Evolutionary conservation across 2,888 invertebrate genomes (phyloP), one percentile per base, ranked within the genome.

Genomic region (Drosophila nr. medialis): DNA sequence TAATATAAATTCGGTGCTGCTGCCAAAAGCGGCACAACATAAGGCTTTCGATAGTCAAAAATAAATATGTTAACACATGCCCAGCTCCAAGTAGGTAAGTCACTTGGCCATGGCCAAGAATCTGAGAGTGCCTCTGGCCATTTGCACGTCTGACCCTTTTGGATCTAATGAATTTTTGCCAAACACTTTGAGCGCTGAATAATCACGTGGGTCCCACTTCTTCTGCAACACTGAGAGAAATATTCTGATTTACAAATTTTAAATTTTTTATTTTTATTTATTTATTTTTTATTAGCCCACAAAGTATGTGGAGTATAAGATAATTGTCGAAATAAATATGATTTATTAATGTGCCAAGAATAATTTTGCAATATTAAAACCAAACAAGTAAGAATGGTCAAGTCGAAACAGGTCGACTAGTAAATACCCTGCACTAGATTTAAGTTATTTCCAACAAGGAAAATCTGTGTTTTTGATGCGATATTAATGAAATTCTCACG

Each of bases 61-160:
- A 27, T 36, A 29, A 7, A 10, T 30, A 66, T 56, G 42, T 58
- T 45, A 45, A 45, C 45, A 45, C 8, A 45, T 24, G 21, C 45
- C 21, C 45, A 45, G 45, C 45, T 45, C 45, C 7, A 42, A 30
- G 11, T 29, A 18, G 49, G 49, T 30, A 42, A 24, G 27, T 50
- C 55, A 49, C 10, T 48, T 63, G 53, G 53, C 29, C 51, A 42
- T 67, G 77, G 65, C 64, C 64, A 67, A 76, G 70, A 64, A 70
- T 64, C 63, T 49, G 61, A 15, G 21, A 45, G 49, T 71, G 59
- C 36, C 61, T 62, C 45, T 61, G 58, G 70, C 62, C 36, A 77
- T 78, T 81, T 59, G 77, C 87, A 86, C 89, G 85, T 89, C 71
- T 85, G 89, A 81, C 85, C 89, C 83, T 78, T 82, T 89, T 84